Conservation (phyloP, 2,797 vertebrate genomes). For the Trachops cirrhosus region DNA sequence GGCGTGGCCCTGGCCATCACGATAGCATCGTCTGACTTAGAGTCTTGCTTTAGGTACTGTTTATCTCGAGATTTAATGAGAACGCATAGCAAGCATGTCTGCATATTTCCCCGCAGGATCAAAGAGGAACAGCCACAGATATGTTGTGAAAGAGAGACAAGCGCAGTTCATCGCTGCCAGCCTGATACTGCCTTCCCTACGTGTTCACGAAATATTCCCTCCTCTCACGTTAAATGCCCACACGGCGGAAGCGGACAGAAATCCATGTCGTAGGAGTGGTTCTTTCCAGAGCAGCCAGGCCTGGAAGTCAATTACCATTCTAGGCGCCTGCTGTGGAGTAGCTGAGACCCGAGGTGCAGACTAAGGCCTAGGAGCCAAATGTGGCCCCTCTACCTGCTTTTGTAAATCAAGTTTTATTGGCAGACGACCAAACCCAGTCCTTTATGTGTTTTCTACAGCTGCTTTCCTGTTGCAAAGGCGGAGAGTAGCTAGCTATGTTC, state of each 20-base stretch:
- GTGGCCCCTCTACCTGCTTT: background rate
- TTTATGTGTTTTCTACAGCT: background rate
- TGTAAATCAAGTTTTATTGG: background rate
- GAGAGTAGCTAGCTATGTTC: background rate
- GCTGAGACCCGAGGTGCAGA: background rate
- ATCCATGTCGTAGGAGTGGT: background rate
- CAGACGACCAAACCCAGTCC: background rate
- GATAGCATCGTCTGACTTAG: conserved; percentile 4
- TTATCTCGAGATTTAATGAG: background rate
- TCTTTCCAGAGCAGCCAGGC: background rate
- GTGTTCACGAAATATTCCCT: background rate
- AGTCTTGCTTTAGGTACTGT: background rate
- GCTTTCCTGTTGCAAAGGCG: background rate
- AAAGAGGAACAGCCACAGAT: background rate
- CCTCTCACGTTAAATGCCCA: background rate
- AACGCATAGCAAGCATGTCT: background rate
- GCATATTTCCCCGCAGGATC: background rate
- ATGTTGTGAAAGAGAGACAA: background rate
- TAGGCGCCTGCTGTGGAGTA: background rate
- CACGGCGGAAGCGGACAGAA: background rate
- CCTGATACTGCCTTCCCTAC: background rate
- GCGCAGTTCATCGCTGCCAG: background rate
- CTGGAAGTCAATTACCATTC: background rate
- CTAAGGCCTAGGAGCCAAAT: background rate
- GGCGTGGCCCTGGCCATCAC: conserved; percentile 34